Evolutionary conservation across 2,797 vertebrate genomes (phyloP).

Genomic region (Sitta carolinensis): DNA sequence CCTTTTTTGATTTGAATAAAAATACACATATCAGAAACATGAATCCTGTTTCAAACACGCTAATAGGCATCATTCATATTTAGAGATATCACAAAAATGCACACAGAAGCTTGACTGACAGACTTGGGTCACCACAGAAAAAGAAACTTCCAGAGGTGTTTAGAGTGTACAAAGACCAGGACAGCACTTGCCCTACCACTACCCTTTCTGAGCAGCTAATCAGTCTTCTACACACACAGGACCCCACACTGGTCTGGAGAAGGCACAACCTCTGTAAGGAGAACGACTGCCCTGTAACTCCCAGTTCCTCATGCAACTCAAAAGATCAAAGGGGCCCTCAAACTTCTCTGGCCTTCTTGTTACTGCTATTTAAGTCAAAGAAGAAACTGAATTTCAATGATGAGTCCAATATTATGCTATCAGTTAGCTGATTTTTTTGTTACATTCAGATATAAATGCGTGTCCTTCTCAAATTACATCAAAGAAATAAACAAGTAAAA

Average conservation of each 20-base stretch:
- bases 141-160: neutral
- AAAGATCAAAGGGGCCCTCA: neutral
- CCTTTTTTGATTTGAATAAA: neutral
- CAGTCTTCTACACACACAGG: neutral
- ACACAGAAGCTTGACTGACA: neutral
- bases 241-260: neutral
- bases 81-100: neutral
- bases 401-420: neutral
- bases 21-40: neutral
- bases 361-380: neutral
- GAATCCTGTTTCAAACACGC: neutral
- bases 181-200: neutral
- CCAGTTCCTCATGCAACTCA: neutral
- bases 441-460: accelerated
- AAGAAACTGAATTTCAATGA: constrained; percentile 2
- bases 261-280: neutral
- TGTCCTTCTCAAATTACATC: constrained; percentile 1
- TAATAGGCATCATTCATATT: neutral
- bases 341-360: neutral
- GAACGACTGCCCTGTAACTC: neutral
- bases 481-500: neutral
- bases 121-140: neutral
- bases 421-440: neutral
- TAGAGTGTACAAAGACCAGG: neutral
- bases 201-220: neutral